These are phyloP conservation scores for Mamestra brassicae DNA, from an alignment of 2,888 invertebrate genomes.

Conservation along the genomic window DNA sequence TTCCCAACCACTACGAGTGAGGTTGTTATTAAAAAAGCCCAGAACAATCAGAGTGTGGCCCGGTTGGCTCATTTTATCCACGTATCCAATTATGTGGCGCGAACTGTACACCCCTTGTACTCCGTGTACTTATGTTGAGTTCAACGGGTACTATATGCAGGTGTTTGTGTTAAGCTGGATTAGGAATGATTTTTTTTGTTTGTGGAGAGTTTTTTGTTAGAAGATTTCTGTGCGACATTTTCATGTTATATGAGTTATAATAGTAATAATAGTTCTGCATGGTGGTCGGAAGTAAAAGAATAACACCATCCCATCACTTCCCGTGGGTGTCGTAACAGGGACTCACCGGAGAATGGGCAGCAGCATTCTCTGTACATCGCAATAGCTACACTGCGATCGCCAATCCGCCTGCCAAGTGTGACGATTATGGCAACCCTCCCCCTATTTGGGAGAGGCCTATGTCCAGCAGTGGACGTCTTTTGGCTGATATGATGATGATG, in stretches of 20 bases:
- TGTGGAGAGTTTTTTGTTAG: not conserved
- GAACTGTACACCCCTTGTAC: constrained; percentile 57
- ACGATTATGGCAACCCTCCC: no score
- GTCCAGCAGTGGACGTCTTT: no score
- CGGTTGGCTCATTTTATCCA: constrained; percentile 81
- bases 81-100: constrained; percentile 82
- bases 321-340: no score
- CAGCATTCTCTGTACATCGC: no score
- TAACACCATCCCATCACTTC: no score
- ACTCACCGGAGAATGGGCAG: no score
- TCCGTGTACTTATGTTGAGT: constrained; percentile 48
- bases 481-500: no score
- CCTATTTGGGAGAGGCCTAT: no score
- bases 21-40: constrained; percentile 86
- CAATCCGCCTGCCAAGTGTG: no score
- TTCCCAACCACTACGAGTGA: constrained; percentile 60
- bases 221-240: not conserved
- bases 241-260: not conserved
- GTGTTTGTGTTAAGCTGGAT: constrained; percentile 16
- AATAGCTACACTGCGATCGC: no score
- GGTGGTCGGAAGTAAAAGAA: no score
- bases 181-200: not conserved
- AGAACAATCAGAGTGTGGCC: constrained; percentile 82
- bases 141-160: constrained; percentile 35
- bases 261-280: no score